phyloP scores from a whole-genome alignment of 2,113 vertebrate genomes.

The Coregonus clupeaformis region DNA sequence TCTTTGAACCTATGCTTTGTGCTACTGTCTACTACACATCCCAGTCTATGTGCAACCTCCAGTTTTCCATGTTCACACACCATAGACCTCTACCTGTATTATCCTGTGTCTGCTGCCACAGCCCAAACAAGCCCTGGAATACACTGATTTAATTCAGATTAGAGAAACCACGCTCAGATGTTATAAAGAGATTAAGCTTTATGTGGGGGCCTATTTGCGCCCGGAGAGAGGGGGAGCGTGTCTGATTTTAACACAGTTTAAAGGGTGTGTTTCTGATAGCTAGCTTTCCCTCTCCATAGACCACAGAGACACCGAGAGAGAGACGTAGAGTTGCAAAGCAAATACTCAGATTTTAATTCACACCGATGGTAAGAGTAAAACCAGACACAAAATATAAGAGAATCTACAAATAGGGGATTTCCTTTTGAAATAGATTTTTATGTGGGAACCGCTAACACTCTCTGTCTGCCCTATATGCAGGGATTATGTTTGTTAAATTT shows the following conservation, averaged over 20 bases:
- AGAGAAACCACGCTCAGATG: conserved; percentile 13
- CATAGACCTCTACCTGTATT: neutral
- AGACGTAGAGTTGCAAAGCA: conserved; percentile 12
- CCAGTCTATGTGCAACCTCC: neutral
- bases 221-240: neutral
- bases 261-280: neutral
- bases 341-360: conserved; percentile 19
- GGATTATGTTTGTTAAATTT: conserved; percentile 21
- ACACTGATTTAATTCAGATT: conserved; percentile 36
- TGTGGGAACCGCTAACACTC: conserved; percentile 25
- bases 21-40: neutral
- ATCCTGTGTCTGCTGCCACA: conserved; percentile 9
- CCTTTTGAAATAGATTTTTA: conserved; percentile 18
- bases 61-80: neutral
- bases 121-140: neutral
- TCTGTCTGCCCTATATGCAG: neutral
- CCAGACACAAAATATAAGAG: conserved; percentile 14
- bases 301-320: neutral
- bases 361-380: neutral
- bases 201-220: neutral
- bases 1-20: neutral
- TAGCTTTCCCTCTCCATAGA: neutral
- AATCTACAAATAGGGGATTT: conserved; percentile 25
- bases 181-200: conserved; percentile 5
- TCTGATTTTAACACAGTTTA: neutral